These are phyloP conservation scores for Hexactinellida sp. DNA, from an alignment of 37 sponge, comb jelly and placozoan genomes.

Conservation along the genomic window DNA sequence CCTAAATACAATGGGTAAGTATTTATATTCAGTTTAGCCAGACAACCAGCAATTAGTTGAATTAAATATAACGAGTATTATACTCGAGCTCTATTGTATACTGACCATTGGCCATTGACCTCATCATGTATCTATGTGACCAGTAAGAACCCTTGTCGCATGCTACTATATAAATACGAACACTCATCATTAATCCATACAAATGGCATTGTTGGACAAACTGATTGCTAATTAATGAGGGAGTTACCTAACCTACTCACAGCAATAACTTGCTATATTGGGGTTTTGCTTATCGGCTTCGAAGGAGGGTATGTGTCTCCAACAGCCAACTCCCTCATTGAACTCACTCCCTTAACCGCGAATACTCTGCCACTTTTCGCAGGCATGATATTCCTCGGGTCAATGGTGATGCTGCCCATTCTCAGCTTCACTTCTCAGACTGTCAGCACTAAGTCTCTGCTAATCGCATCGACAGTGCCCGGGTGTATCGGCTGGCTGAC, in stretches of 20 bases:
- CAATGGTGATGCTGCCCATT: neutral
- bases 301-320: slow-evolving; percentile 4
- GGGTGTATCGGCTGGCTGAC: neutral
- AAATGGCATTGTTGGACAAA: too few relatives aligned
- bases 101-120: too few relatives aligned
- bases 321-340: neutral
- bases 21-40: too few relatives aligned
- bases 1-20: neutral
- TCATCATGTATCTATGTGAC: too few relatives aligned
- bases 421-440: neutral
- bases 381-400: neutral
- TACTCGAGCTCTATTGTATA: too few relatives aligned
- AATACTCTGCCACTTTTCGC: neutral
- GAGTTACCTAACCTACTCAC: neutral
- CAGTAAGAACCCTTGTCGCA: too few relatives aligned
- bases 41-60: too few relatives aligned
- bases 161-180: too few relatives aligned
- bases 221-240: too few relatives aligned
- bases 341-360: neutral
- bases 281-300: neutral
- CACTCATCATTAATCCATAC: too few relatives aligned
- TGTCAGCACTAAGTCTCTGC: neutral
- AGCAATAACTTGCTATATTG: neutral
- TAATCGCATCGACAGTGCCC: neutral
- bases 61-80: too few relatives aligned